Conservation (phyloP, 2,113 vertebrate species). For the Hippocampus mohnikei region DNA sequence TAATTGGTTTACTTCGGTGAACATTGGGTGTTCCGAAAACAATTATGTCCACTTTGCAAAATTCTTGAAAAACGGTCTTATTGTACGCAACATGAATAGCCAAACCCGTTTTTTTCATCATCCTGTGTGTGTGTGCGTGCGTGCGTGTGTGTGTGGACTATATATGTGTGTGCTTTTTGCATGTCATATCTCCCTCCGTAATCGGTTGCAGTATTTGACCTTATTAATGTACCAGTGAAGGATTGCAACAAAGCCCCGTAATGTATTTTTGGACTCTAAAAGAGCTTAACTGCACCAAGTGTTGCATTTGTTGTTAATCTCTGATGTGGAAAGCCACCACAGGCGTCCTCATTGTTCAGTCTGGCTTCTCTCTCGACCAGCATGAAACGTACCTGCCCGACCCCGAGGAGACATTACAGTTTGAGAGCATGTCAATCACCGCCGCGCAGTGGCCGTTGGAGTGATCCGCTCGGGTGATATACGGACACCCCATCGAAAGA, state of each 20-base stretch:
- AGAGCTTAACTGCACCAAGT: slow-evolving; percentile 58
- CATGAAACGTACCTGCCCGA: slow-evolving; percentile 49
- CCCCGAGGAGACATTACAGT: slow-evolving; percentile 53
- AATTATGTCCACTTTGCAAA: slow-evolving; percentile 73
- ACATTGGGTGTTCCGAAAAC: slow-evolving; percentile 66
- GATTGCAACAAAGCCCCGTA: slow-evolving; percentile 55
- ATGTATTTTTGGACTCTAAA: slow-evolving; percentile 70
- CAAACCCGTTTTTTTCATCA: slow-evolving; percentile 11
- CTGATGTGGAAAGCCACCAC: slow-evolving; percentile 54
- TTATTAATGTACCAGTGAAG: slow-evolving; percentile 66
- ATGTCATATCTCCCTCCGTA: slow-evolving; percentile 49
- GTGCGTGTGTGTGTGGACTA: neutral
- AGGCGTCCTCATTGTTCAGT: slow-evolving; percentile 60
- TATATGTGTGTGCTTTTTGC: slow-evolving; percentile 12
- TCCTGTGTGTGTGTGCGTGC: neutral
- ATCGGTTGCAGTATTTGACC: slow-evolving; percentile 54
- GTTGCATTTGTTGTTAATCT: slow-evolving; percentile 60
- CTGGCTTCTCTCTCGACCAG: slow-evolving; percentile 43
- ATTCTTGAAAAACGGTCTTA: slow-evolving; percentile 35
- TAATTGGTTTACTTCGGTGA: slow-evolving; percentile 70
- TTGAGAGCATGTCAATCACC: slow-evolving; percentile 35
- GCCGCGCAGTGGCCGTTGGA: neutral
- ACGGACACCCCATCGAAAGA: slow-evolving; percentile 36
- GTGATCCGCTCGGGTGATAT: slow-evolving; percentile 41
- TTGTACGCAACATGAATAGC: slow-evolving; percentile 17